These are phyloP conservation scores for Euplagia quadripunctaria DNA, from an alignment of 2,888 invertebrate species.

Conservation along the genomic window DNA sequence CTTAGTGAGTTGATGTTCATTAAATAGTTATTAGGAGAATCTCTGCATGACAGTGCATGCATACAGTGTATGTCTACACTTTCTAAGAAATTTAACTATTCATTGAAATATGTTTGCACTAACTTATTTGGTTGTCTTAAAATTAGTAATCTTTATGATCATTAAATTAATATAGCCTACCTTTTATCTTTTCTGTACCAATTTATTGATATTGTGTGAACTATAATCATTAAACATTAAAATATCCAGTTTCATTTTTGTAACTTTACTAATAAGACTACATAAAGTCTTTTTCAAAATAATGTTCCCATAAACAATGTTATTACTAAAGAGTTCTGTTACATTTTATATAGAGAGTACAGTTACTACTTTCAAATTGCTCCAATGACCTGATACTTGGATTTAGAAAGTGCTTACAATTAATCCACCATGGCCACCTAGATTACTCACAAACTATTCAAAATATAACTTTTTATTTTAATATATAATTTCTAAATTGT, in stretches of 20 bases:
- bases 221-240: not conserved
- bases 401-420: conserved; percentile 56
- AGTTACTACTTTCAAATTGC: conserved; percentile 48
- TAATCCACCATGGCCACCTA: conserved; percentile 38
- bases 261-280: not conserved
- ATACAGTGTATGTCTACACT: conserved; percentile 31
- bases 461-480: conserved; percentile 39
- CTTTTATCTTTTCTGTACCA: not conserved
- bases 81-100: conserved; percentile 45
- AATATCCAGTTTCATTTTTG: not conserved
- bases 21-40: conserved; percentile 24
- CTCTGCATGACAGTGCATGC: conserved; percentile 33
- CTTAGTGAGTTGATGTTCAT: not conserved
- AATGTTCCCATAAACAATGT: conserved; percentile 5
- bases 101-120: not conserved
- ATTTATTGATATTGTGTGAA: not conserved
- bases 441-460: conserved; percentile 25
- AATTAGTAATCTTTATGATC: not conserved
- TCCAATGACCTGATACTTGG: conserved; percentile 52
- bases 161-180: not conserved
- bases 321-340: conserved; percentile 36
- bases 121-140: not conserved
- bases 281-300: not conserved
- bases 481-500: conserved; percentile 35
- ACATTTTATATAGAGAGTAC: conserved; percentile 38